Conservation (phyloP, 2,113 vertebrate genomes). For the Tursiops truncatus region DNA sequence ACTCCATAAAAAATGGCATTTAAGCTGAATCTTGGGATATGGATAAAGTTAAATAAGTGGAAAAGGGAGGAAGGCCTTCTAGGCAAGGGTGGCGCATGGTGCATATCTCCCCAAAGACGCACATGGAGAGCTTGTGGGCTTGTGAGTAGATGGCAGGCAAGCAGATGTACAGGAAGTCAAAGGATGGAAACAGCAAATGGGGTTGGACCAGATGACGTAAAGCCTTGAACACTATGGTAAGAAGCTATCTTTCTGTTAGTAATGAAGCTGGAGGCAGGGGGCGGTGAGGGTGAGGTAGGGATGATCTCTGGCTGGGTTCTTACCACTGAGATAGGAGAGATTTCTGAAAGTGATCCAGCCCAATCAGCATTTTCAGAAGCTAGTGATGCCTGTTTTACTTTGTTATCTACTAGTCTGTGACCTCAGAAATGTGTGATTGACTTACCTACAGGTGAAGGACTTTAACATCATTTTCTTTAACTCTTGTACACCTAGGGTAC, state of each 20-base stretch:
- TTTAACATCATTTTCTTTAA: background rate
- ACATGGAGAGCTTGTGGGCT: rapidly evolving
- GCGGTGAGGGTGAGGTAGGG: rapidly evolving
- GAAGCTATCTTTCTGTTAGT: background rate
- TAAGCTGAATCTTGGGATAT: background rate
- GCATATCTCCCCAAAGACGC: rapidly evolving
- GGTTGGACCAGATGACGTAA: background rate
- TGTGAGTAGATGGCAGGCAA: background rate
- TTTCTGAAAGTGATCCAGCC: background rate
- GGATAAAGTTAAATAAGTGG: background rate
- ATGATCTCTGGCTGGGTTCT: background rate
- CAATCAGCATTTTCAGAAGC: background rate
- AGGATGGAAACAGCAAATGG: background rate
- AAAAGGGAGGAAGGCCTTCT: background rate
- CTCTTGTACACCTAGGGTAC: background rate
- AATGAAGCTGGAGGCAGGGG: background rate
- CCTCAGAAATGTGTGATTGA: background rate
- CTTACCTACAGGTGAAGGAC: background rate
- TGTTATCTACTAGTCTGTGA: background rate
- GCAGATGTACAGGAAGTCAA: background rate
- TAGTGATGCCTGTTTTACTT: background rate
- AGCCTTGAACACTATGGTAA: background rate
- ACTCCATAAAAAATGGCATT: background rate
- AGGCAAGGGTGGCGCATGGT: background rate
- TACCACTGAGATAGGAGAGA: background rate